Evolutionary conservation across 2,888 invertebrate species (phyloP), one percentile per base, ranked within the genome.

Genomic region (Nomada lathburiana): DNA sequence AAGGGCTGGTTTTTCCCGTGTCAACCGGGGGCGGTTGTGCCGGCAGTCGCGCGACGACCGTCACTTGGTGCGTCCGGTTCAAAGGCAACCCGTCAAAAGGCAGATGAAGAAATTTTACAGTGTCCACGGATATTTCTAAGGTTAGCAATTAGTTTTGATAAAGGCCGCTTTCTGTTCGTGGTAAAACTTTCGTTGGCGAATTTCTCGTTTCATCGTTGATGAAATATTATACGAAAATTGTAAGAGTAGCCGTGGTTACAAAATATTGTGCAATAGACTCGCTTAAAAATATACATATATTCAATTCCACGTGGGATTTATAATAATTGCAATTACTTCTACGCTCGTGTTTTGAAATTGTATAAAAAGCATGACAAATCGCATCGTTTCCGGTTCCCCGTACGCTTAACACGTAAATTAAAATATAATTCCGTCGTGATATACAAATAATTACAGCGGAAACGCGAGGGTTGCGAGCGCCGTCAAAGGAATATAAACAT

Each of bases 401-500:
- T 18, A 47, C 9, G 16, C 47, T 63, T 44, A 63, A 44, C 53
- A 36, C 13, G 29, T 13, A 47, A 57, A 73, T 73, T 67, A 67
- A 74, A 75, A 74, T 67, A 29, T 72, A 60, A 80, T 52, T 57
- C 55, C 23, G 26, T 29, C 29, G n/a, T 59, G 62, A 74, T 74
- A 53, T 65, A 52, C 44, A 76, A 76, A 76, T 79, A 79, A 79
- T 79, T 79, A 65, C 44, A 57, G 64, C 59, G 64, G 44, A 53
- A 59, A 57, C 18, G 18, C 59, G 20, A 59, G 65, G 64, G 77
- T 59, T 57, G 64, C 9, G 63, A 26, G n/a, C 26, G 23, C 3
- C 57, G n/a, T 80, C 72, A 80, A 80, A 80, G 80, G 69, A 65
- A 20, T 53, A 74, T 74, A 65, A 79, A 72, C 67, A 50, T 62